phyloP scores from a whole-genome alignment of 2,888 invertebrate genomes.

The Epirrhoe tristata region DNA sequence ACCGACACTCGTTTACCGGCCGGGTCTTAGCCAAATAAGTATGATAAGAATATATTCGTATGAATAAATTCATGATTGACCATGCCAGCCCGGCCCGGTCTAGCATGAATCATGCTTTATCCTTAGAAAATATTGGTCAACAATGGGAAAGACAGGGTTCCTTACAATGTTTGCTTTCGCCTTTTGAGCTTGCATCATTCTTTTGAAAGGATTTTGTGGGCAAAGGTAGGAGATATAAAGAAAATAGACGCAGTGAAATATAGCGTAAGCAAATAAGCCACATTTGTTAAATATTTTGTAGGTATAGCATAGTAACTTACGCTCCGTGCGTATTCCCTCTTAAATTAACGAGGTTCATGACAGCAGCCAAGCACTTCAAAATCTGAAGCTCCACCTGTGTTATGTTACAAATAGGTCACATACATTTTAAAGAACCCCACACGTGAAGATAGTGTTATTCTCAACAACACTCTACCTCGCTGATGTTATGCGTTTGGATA shows the following conservation, averaged over 20 bases:
- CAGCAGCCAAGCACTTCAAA: slow-evolving; percentile 1
- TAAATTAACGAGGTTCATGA: background rate
- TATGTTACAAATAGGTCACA: slow-evolving; percentile 30
- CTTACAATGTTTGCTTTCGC: background rate
- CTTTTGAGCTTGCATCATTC: background rate
- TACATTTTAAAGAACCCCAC: slow-evolving; percentile 33
- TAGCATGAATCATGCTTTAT: background rate
- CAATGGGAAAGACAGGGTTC: background rate
- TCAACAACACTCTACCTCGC: slow-evolving; percentile 12
- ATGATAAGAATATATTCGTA: too few relatives aligned
- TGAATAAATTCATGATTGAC: background rate
- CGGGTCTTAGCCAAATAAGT: too few relatives aligned
- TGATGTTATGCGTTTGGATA: slow-evolving; percentile 31
- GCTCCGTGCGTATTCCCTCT: background rate
- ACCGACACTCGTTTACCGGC: too few relatives aligned
- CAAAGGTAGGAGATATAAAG: background rate
- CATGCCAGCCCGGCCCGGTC: background rate
- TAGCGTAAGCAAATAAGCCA: too few relatives aligned
- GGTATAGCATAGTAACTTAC: background rate
- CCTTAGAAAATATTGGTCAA: background rate
- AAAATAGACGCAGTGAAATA: background rate
- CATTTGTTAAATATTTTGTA: too few relatives aligned
- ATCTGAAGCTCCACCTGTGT: slow-evolving; percentile 2
- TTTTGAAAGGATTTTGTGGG: background rate
- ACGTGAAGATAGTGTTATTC: slow-evolving; percentile 26